These are phyloP conservation scores for Pangasius djambal DNA, from an alignment of 2,797 vertebrate genomes.

Conservation along the genomic window DNA sequence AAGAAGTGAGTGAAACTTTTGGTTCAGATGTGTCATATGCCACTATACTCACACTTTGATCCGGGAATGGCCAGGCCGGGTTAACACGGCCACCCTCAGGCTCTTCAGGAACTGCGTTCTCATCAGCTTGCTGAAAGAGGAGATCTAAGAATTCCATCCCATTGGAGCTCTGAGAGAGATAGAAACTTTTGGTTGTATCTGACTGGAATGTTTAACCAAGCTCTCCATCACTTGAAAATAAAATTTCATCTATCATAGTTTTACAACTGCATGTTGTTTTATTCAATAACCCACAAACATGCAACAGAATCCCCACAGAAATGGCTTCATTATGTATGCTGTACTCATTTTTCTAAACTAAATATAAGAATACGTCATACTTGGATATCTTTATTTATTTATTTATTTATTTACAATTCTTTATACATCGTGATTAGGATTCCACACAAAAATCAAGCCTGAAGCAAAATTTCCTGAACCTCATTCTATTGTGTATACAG, in stretches of 20 bases:
- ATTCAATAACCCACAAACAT: neutral
- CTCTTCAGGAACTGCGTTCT: constrained; percentile 13
- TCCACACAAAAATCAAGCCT: neutral
- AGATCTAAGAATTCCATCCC: constrained; percentile 55
- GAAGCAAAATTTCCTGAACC: neutral
- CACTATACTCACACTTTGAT: constrained; percentile 52
- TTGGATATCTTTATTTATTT: neutral
- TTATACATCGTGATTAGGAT: neutral
- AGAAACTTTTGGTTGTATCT: neutral
- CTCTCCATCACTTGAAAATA: neutral
- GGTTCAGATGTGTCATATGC: constrained; percentile 12
- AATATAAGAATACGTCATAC: neutral
- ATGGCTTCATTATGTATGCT: neutral
- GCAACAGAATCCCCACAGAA: neutral
- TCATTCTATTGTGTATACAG: neutral
- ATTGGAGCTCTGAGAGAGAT: constrained; percentile 35
- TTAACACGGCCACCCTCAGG: constrained; percentile 17
- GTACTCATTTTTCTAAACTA: neutral
- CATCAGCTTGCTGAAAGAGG: constrained; percentile 44
- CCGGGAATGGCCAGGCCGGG: constrained; percentile 43
- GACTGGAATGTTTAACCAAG: neutral
- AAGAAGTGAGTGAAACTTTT: neutral
- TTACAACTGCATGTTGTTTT: neutral
- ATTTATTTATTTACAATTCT: neutral
- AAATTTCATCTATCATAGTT: neutral